Base-by-base conservation (phyloP, 2,888 invertebrate species). In the Melanotus villosus region DNA sequence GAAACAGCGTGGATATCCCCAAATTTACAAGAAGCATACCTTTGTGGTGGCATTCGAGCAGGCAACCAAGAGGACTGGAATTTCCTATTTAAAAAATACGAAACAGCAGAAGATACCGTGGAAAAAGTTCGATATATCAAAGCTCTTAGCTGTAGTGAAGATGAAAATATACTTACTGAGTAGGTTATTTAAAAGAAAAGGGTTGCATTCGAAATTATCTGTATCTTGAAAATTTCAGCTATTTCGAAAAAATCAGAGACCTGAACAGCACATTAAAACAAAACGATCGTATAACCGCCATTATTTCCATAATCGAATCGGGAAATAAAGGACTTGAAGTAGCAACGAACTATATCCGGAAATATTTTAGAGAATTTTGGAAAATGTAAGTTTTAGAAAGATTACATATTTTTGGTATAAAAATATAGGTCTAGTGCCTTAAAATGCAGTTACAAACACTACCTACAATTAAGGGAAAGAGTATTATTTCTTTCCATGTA, bases 31-130 rank as follows among this genome's bases (percentile, higher is more conserved):
- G 83, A 87, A 19, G 88, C 89, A 64, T 91, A 94, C 0, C 93
- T 93, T 83, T 95, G 95, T 80, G 89, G 88, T 21, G 93, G 88
- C 1, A 86, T 95, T 7, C 88, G 89, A 12, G 81, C 88, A 16
- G 93, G 93, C 0, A 85, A 84, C 0, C 76, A 80, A n/a, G 80
- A 80, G 0, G 90, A 92, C 68, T 95, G 92, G 87, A 77, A 89
- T 1, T 88, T 85, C 75, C 83, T 92, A 16, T 92, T 90, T 87
- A 52, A 60, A 2, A 71, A 85, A 0, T 87, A 89, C 16, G 45
- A 43, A 9, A 30, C 10, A 6, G 43, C 14, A 0, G n/a, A 9
- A 9, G 50, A 67, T 38, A 19, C 50, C 4, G 41, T 32, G 41
- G 56, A 60, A 7, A 50, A 58, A 10, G 32, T 38, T n/a, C 64